These are phyloP conservation scores for Syrista parreyssii DNA, from an alignment of 2,888 invertebrate genomes.

Conservation along the genomic window DNA sequence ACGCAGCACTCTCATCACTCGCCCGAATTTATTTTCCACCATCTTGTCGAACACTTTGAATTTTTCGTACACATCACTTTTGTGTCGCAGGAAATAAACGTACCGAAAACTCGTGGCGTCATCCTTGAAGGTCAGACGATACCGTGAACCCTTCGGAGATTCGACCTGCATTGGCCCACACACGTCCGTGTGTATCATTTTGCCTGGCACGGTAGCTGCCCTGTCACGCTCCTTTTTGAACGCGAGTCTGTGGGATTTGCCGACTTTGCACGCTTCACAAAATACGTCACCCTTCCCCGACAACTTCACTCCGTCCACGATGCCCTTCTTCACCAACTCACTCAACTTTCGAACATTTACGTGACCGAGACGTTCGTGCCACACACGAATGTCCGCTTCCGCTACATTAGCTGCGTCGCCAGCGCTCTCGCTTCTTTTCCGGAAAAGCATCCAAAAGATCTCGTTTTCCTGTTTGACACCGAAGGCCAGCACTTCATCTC, in stretches of 20 bases:
- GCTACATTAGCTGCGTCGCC: slow-evolving; percentile 22
- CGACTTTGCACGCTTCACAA: slow-evolving; percentile 34
- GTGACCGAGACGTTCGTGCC: slow-evolving; percentile 35
- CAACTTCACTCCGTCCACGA: slow-evolving; percentile 27
- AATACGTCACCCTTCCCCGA: slow-evolving; percentile 17
- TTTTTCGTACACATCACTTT: slow-evolving; percentile 23
- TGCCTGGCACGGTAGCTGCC: slow-evolving; percentile 24
- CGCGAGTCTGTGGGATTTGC: slow-evolving; percentile 31
- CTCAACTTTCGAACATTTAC: slow-evolving; percentile 24
- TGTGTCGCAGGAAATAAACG: slow-evolving; percentile 27
- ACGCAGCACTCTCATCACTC: slow-evolving; percentile 25
- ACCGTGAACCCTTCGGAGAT: slow-evolving; percentile 17
- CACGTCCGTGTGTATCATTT: slow-evolving; percentile 29
- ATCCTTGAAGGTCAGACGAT: slow-evolving; percentile 25
- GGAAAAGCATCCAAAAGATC: slow-evolving; percentile 19
- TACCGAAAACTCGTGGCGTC: slow-evolving; percentile 27
- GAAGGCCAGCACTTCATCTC: slow-evolving; percentile 7
- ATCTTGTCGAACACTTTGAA: slow-evolving; percentile 25
- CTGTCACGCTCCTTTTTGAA: slow-evolving; percentile 24
- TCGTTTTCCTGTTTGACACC: slow-evolving; percentile 18
- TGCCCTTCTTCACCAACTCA: slow-evolving; percentile 21
- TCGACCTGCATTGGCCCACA: slow-evolving; percentile 19
- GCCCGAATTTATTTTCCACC: slow-evolving; percentile 30
- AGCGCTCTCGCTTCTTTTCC: not conserved
- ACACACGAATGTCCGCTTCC: slow-evolving; percentile 20